Conservation (phyloP, 2,888 invertebrate genomes). For the Scaptomyza parva region DNA sequence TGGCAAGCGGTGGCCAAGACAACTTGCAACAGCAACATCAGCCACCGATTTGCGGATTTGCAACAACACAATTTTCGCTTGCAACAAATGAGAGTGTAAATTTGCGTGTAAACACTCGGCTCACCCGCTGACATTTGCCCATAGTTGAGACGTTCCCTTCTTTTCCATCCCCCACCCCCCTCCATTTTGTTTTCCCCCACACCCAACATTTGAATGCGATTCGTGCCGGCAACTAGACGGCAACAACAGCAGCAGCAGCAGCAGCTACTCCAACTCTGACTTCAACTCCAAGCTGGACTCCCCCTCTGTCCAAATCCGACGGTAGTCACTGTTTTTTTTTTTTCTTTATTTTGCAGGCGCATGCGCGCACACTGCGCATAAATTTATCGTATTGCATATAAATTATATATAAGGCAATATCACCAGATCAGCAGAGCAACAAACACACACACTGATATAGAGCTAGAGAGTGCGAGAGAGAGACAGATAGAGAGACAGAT, state of each 20-base stretch:
- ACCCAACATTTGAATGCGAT: conserved; percentile 40
- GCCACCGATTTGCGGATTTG: conserved; percentile 60
- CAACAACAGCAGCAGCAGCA: conserved; percentile 23
- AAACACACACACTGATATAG: conserved; percentile 15
- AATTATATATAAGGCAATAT: conserved; percentile 82
- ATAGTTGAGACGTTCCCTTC: conserved; percentile 67
- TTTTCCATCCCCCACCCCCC: not conserved
- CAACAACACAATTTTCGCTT: conserved; percentile 70
- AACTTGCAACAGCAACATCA: conserved; percentile 49
- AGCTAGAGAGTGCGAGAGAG: conserved; percentile 16
- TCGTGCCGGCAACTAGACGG: conserved; percentile 50
- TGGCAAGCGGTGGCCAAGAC: conserved; percentile 63
- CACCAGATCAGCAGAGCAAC: conserved; percentile 65
- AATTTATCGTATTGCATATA: conserved; percentile 80
- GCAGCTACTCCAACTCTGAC: conserved; percentile 25
- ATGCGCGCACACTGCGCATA: conserved; percentile 75
- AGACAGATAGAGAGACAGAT: not conserved
- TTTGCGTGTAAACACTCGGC: conserved; percentile 85
- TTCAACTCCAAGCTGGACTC: not conserved
- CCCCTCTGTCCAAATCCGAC: conserved; percentile 20
- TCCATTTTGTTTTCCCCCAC: conserved; percentile 8
- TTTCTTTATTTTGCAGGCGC: conserved; percentile 49
- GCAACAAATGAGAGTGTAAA: conserved; percentile 84
- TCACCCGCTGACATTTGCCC: conserved; percentile 83
- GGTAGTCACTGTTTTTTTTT: conserved; percentile 40